Evolutionary conservation across 2,113 vertebrate genomes (phyloP).

Genomic region (Camarhynchus parvulus): DNA sequence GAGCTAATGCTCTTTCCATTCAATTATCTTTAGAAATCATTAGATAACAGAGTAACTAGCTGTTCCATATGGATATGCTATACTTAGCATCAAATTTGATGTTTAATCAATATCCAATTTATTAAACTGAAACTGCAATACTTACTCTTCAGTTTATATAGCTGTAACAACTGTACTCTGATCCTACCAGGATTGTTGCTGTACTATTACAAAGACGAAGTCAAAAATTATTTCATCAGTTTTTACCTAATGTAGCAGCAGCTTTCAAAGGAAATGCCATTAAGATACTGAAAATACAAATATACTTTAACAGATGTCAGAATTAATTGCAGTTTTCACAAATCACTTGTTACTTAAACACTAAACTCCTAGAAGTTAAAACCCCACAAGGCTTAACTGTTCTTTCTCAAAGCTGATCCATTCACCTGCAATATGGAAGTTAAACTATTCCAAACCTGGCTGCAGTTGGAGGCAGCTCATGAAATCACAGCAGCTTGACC

Average conservation of each 20-base stretch:
- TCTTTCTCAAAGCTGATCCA: neutral
- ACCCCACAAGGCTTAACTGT: neutral
- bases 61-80: neutral
- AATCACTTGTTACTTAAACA: neutral
- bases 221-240: neutral
- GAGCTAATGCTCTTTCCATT: neutral
- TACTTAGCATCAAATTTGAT: neutral
- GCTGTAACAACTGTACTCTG: neutral
- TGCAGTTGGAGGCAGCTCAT: neutral
- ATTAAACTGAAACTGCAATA: neutral
- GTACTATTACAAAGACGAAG: neutral
- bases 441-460: neutral
- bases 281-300: neutral
- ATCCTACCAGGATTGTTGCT: neutral
- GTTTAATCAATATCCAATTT: neutral
- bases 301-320: neutral
- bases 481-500: neutral
- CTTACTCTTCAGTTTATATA: neutral
- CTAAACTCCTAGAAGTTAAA: neutral
- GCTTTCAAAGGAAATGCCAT: neutral
- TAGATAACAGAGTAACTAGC: neutral
- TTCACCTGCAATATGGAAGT: neutral
- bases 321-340: neutral
- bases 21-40: neutral
- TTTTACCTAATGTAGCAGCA: neutral